Conservation (phyloP, 2,113 vertebrate genomes). For the Procavia capensis region DNA sequence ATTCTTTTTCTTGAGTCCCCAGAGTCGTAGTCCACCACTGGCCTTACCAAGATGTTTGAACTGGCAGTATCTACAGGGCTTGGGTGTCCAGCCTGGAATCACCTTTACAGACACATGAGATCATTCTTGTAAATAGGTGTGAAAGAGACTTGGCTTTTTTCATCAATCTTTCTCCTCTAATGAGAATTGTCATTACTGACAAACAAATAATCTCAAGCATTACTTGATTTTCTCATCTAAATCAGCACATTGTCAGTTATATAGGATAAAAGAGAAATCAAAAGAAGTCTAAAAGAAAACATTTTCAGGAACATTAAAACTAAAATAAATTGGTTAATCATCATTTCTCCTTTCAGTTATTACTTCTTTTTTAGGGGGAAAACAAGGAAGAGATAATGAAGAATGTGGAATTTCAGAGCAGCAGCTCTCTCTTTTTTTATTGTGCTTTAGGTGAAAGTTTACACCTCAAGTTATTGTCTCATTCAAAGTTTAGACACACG, state of each 20-base stretch:
- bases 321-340: background rate
- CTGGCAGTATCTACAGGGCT: background rate
- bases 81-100: background rate
- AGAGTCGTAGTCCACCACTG: background rate
- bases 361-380: background rate
- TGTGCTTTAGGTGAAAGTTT: no score
- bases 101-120: background rate
- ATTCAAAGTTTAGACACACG: no score
- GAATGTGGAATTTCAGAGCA: background rate
- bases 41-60: background rate
- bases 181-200: background rate
- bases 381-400: background rate
- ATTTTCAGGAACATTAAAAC: background rate
- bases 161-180: background rate
- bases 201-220: background rate
- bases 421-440: no score
- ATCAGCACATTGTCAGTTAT: background rate
- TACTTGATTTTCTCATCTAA: background rate
- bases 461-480: no score
- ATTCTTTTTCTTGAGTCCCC: background rate
- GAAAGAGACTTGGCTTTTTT: background rate
- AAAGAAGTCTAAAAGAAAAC: background rate
- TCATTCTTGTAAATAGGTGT: background rate
- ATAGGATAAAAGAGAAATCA: background rate
- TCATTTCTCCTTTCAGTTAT: constrained; percentile 7